Evolutionary conservation across 1,140 invertebrate species (phyloP).

Genomic region (Physella acuta): DNA sequence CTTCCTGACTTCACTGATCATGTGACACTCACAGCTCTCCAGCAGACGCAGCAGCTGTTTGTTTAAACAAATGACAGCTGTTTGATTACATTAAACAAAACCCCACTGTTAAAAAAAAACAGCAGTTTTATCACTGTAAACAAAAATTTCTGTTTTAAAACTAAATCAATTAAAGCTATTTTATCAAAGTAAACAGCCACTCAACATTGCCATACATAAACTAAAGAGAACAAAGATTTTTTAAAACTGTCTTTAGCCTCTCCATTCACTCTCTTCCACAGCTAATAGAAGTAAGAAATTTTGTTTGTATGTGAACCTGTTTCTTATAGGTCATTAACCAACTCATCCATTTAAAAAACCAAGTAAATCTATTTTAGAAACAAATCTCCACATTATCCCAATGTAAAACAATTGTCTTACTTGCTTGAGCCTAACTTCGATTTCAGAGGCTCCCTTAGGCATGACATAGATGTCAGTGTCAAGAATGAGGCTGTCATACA

Average conservation of each 20-base stretch:
- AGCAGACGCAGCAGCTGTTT: slow-evolving; percentile 49
- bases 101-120: neutral
- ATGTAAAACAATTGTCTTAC: slow-evolving; percentile 32
- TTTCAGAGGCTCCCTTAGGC: slow-evolving; percentile 54
- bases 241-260: no score
- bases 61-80: neutral
- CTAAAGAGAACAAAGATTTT: no score
- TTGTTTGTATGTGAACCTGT: no score
- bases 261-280: no score
- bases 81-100: neutral
- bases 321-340: no score
- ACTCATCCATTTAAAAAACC: no score
- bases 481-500: slow-evolving; percentile 53
- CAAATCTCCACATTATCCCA: no score
- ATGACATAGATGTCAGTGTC: slow-evolving; percentile 54
- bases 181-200: neutral
- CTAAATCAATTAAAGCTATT: neutral
- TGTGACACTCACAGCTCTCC: slow-evolving; percentile 51
- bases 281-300: no score
- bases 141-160: no score
- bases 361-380: no score
- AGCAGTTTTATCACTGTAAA: neutral
- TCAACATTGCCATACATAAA: no score
- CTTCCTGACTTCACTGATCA: slow-evolving; percentile 54
- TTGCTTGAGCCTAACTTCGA: slow-evolving; percentile 55